A percentile compares a stretch with the other conserved stretches of the same genome.
Conservation (phyloP, 2,797 vertebrate genomes). For the Schizopygopsis malacanthus region DNA sequence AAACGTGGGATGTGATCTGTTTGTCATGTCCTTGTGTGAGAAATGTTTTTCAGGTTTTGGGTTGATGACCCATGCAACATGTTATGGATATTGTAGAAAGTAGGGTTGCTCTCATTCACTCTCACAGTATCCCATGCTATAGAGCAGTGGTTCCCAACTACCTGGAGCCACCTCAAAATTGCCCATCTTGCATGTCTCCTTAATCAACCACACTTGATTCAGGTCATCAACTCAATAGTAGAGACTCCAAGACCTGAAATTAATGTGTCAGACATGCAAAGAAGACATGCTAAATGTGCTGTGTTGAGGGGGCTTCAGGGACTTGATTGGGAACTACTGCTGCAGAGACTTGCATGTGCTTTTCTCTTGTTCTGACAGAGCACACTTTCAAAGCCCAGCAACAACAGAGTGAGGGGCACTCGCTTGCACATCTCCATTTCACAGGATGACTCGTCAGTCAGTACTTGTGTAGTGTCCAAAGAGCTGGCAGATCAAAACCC, state of each 20-base stretch:
- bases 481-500: conserved; percentile 62
- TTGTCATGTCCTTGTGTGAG: not conserved
- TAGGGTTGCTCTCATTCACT: conserved; percentile 15
- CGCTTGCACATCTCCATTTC: conserved; percentile 51
- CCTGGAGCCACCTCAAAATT: not conserved
- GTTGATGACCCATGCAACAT: not conserved
- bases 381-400: conserved; percentile 50
- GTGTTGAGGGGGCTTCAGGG: not conserved
- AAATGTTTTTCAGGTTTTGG: not conserved
- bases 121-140: conserved; percentile 13
- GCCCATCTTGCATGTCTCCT: not conserved
- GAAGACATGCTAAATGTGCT: not conserved
- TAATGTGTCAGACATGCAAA: too few relatives aligned
- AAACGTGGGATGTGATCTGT: not conserved
- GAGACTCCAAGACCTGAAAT: not conserved
- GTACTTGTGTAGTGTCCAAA: conserved; percentile 59
- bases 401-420: conserved; percentile 43
- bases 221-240: not conserved
- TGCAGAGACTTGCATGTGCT: conserved; percentile 18
- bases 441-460: conserved; percentile 39
- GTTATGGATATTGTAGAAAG: conserved; percentile 28
- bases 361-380: conserved; percentile 53
- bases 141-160: not conserved
- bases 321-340: not conserved
- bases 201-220: not conserved